These are phyloP conservation scores for Macroteleia sp. DNA, from an alignment of 2,888 invertebrate genomes.

Conservation along the genomic window DNA sequence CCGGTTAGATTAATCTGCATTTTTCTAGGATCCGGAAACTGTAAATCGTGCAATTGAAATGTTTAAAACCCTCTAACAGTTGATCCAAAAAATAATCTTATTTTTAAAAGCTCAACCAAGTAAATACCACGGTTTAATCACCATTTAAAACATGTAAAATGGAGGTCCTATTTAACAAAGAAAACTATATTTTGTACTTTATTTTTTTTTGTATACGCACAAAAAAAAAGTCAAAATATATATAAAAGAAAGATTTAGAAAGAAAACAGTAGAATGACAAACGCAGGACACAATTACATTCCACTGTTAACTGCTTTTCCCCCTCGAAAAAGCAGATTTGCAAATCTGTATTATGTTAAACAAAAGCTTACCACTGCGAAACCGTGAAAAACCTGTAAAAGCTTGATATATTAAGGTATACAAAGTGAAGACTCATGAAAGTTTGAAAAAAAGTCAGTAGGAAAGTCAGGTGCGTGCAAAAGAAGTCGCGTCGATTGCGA, in stretches of 20 bases:
- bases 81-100: too few relatives aligned
- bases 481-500: too few relatives aligned
- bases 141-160: neutral
- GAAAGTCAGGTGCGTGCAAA: too few relatives aligned
- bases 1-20: constrained; percentile 99
- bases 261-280: constrained; percentile 2
- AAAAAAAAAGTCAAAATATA: too few relatives aligned
- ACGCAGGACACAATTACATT: constrained; percentile 48
- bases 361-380: constrained; percentile 49
- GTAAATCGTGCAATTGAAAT: constrained; percentile 81
- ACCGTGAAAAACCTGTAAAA: constrained; percentile 38
- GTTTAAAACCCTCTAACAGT: too few relatives aligned
- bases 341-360: constrained; percentile 41
- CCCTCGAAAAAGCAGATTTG: constrained; percentile 83
- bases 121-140: constrained; percentile 1
- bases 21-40: constrained; percentile 98
- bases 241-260: constrained; percentile 32
- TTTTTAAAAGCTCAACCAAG: constrained; percentile 24
- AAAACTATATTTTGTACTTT: too few relatives aligned
- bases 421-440: too few relatives aligned
- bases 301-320: constrained; percentile 82
- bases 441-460: too few relatives aligned
- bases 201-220: too few relatives aligned
- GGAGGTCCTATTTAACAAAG: too few relatives aligned
- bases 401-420: too few relatives aligned